Conservation (phyloP, 2,113 vertebrate genomes). For the Brachypteracias leptosomus region DNA sequence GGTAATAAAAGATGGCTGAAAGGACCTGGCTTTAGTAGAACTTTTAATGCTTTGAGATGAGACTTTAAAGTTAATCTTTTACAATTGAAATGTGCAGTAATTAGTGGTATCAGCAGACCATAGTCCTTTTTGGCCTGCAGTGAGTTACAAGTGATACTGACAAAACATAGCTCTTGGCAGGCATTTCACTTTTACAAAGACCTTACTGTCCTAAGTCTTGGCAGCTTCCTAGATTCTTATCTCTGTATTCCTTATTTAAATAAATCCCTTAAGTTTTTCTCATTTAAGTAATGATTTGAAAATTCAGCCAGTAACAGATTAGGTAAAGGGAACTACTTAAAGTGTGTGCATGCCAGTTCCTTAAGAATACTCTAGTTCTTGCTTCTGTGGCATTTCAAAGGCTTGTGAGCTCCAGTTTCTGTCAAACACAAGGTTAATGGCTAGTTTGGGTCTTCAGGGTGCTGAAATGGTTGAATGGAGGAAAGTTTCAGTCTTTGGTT, state of each 20-base stretch:
- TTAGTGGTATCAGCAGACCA: background rate
- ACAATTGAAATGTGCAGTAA: background rate
- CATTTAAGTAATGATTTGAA: background rate
- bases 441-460: background rate
- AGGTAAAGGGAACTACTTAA: background rate
- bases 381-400: background rate
- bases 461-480: background rate
- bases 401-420: background rate
- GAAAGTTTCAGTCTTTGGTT: background rate
- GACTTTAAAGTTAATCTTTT: background rate
- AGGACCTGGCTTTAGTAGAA: background rate
- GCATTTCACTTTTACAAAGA: background rate
- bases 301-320: background rate
- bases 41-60: background rate
- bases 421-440: background rate
- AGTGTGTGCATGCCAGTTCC: background rate
- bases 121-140: background rate
- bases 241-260: background rate
- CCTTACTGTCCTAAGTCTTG: background rate
- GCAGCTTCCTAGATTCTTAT: background rate
- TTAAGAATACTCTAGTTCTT: background rate
- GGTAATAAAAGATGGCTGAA: background rate
- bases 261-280: background rate
- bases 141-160: background rate
- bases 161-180: background rate